A percentile compares a stretch with the other conserved stretches of the same genome.
Conservation (phyloP, 1,140 invertebrate species). For the Pseudomyrmex concolor region DNA sequence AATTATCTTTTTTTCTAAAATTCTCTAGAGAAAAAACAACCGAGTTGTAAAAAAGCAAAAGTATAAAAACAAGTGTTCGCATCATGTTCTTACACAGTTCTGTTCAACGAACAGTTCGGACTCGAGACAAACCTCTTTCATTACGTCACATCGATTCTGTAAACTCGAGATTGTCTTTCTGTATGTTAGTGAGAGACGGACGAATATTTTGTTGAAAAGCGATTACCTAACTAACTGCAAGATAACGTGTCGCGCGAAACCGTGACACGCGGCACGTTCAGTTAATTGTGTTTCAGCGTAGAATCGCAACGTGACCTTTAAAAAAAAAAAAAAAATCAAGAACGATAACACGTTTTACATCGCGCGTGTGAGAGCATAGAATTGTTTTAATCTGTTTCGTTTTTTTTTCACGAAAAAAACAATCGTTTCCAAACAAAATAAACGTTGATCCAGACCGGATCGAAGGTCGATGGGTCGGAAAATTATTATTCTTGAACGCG, state of each 20-base stretch:
- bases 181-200: conserved; percentile 29
- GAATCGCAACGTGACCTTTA: conserved; percentile 29
- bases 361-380: background rate
- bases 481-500: too few species aligned
- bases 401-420: background rate
- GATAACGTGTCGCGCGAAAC: background rate
- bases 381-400: conserved; percentile 1
- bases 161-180: conserved; percentile 30
- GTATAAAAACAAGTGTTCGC: too few species aligned
- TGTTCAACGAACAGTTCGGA: background rate
- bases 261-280: conserved; percentile 41
- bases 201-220: conserved; percentile 20
- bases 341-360: conserved; percentile 35
- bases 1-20: background rate
- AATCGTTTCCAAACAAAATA: too few species aligned
- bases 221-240: conserved; percentile 21
- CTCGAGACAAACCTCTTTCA: background rate
- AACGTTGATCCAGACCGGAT: background rate
- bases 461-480: background rate
- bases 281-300: conserved; percentile 26
- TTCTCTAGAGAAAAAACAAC: background rate
- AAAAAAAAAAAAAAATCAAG: too few species aligned
- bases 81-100: background rate
- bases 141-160: background rate
- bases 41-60: too few species aligned